Evolutionary conservation across 53 echinoderm and acorn worm species (phyloP).

Genomic region (Astropecten irregularis): DNA sequence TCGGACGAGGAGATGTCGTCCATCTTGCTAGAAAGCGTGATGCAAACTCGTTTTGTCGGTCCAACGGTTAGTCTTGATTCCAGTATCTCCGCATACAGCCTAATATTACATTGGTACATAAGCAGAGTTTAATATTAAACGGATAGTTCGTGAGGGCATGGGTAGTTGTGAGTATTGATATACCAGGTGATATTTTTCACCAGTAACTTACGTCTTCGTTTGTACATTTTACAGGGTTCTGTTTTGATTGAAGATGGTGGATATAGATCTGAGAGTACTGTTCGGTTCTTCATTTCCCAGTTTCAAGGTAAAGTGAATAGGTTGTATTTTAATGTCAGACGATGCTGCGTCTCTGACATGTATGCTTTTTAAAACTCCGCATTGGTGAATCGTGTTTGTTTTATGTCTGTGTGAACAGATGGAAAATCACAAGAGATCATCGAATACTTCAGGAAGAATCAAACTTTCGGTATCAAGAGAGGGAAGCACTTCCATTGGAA

Average conservation of each 20-base stretch:
- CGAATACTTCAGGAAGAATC: too few relatives aligned
- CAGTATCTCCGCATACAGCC: too few relatives aligned
- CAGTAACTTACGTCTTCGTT: not conserved
- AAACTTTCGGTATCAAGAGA: too few relatives aligned
- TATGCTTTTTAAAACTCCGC: too few relatives aligned
- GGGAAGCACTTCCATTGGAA: too few relatives aligned
- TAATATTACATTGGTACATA: not conserved
- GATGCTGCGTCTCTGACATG: too few relatives aligned
- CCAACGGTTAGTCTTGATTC: slow-evolving; percentile 65
- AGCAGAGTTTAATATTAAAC: not conserved
- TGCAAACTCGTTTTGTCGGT: slow-evolving; percentile 47
- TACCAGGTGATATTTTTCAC: too few relatives aligned
- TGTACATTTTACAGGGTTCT: slow-evolving; percentile 9
- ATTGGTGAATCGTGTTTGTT: too few relatives aligned
- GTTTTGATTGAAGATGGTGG: slow-evolving; percentile 30
- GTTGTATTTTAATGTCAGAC: too few relatives aligned
- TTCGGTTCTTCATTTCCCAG: slow-evolving; percentile 11
- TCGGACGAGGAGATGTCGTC: slow-evolving; percentile 31
- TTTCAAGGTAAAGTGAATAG: not conserved
- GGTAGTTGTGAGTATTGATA: not conserved
- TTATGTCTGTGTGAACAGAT: too few relatives aligned
- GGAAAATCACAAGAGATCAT: slow-evolving; percentile 10
- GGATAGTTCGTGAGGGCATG: not conserved
- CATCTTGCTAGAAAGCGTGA: slow-evolving; percentile 21
- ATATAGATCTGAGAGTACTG: not conserved